Conservation (phyloP, 2,113 vertebrate genomes). For the Dipodomys stephensi region DNA sequence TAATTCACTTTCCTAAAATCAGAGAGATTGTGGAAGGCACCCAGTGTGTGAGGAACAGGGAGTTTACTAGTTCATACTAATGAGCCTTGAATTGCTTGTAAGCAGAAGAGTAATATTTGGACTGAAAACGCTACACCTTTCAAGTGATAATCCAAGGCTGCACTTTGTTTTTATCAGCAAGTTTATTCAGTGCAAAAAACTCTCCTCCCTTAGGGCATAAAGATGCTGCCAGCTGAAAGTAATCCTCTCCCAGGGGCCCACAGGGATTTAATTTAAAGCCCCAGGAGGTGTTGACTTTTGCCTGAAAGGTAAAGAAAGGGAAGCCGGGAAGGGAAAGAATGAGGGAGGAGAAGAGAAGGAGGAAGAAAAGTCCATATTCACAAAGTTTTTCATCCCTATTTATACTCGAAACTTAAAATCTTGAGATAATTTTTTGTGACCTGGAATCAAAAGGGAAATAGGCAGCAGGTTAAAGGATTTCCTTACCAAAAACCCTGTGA, state of each 20-base stretch:
- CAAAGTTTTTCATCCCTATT: constrained; percentile 27
- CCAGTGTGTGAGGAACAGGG: neutral
- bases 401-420: constrained; percentile 74
- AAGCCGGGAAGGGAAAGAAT: too few species aligned
- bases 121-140: neutral
- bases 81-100: neutral
- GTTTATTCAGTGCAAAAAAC: constrained; percentile 28
- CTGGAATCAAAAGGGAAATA: constrained; percentile 32
- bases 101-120: neutral
- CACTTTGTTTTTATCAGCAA: neutral
- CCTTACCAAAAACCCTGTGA: constrained; percentile 4
- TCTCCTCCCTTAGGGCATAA: neutral
- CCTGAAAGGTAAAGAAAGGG: constrained; percentile 4
- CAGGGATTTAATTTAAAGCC: constrained; percentile 54
- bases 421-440: constrained; percentile 55
- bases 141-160: neutral
- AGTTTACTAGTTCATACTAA: neutral
- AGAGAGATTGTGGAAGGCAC: neutral
- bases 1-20: constrained; percentile 6
- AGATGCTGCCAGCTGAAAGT: neutral
- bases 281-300: constrained; percentile 50
- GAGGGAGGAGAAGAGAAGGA: neutral
- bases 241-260: neutral
- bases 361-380: neutral
- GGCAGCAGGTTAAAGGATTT: constrained; percentile 47